phyloP scores from a whole-genome alignment of 1,140 invertebrate genomes.

The Dendroctonus ponderosae region DNA sequence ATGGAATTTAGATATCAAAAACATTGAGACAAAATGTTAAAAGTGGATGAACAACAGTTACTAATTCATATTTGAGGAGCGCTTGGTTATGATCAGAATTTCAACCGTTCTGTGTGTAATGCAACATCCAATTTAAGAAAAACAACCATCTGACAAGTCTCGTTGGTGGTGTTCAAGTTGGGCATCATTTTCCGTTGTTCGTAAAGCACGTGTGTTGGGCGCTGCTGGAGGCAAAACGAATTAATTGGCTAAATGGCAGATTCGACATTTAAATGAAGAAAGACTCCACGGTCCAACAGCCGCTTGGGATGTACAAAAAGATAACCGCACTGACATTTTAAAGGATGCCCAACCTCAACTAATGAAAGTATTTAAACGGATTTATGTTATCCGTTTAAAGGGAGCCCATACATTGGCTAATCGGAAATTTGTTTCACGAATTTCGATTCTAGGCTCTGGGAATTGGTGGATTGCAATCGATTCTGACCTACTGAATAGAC shows the following conservation, averaged over 20 bases:
- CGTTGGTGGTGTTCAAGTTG: background rate
- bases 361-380: constrained; percentile 30
- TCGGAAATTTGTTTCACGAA: constrained; percentile 3
- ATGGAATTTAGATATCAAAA: too few relatives aligned
- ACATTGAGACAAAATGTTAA: too few relatives aligned
- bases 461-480: background rate
- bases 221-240: constrained; percentile 34
- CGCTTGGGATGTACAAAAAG: constrained; percentile 19
- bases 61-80: too few relatives aligned
- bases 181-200: constrained; percentile 19
- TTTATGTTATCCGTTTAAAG: constrained; percentile 20
- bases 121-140: too few relatives aligned
- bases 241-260: constrained; percentile 35
- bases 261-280: constrained; percentile 35
- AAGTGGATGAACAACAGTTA: too few relatives aligned
- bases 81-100: too few relatives aligned
- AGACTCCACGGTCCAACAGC: constrained; percentile 20
- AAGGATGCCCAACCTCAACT: constrained; percentile 22
- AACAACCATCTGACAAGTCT: too few relatives aligned
- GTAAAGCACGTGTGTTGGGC: constrained; percentile 33
- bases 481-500: background rate
- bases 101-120: too few relatives aligned
- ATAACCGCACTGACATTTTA: constrained; percentile 28
- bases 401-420: constrained; percentile 3
- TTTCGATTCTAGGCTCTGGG: too few relatives aligned